A percentile compares a stretch with the other conserved stretches of the same genome.
Evolutionary conservation across 2,888 invertebrate genomes (phyloP).

Genomic region (Hypsopygia costalis): DNA sequence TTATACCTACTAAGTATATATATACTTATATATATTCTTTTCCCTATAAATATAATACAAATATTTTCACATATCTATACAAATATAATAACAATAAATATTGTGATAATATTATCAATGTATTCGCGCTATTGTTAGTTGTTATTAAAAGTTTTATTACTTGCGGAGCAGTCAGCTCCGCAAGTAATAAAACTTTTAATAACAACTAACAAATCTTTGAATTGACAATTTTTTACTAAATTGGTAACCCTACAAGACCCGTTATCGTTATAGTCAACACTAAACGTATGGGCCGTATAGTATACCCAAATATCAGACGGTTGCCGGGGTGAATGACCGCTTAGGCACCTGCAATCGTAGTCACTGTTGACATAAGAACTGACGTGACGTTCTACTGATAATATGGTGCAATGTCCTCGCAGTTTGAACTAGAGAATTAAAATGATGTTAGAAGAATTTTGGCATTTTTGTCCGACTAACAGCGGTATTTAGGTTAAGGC

Average conservation of each 20-base stretch:
- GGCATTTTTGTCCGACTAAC: background rate
- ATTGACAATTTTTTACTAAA: background rate
- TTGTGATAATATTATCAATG: too few relatives aligned
- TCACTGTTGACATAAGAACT: slow-evolving; percentile 65
- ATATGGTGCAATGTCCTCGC: slow-evolving; percentile 57
- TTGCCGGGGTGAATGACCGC: slow-evolving; percentile 66
- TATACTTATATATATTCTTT: too few relatives aligned
- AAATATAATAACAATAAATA: too few relatives aligned
- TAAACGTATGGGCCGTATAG: slow-evolving; percentile 49
- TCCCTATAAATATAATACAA: too few relatives aligned
- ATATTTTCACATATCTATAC: too few relatives aligned
- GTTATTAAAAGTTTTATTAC: too few relatives aligned
- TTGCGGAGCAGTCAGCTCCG: too few relatives aligned
- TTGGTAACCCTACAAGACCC: slow-evolving; percentile 24
- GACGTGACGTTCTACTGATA: slow-evolving; percentile 65
- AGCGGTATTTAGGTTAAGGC: background rate
- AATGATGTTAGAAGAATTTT: background rate
- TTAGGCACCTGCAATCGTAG: slow-evolving; percentile 71
- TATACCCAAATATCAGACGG: slow-evolving; percentile 71
- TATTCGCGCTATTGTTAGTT: too few relatives aligned
- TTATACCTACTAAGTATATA: too few relatives aligned
- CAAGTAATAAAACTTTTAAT: too few relatives aligned
- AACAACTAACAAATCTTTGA: too few relatives aligned
- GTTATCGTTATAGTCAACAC: slow-evolving; percentile 49
- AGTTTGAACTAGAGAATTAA: slow-evolving; percentile 19